Evolutionary conservation across 2,888 invertebrate species (phyloP).

Genomic region (Isoperla grammatica): DNA sequence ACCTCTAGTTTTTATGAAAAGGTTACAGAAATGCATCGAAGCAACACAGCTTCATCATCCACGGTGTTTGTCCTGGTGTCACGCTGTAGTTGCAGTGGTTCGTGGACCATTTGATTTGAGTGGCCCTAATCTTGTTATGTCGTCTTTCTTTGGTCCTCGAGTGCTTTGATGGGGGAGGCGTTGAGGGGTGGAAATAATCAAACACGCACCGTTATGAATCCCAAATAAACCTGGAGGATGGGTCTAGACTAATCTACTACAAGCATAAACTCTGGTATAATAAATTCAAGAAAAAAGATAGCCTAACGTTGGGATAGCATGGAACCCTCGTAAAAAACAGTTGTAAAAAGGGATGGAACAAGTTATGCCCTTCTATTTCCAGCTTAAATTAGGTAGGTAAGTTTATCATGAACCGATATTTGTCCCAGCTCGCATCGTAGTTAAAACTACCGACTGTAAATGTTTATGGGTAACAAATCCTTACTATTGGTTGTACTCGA

Average conservation of each 20-base stretch:
- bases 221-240: conserved; percentile 7
- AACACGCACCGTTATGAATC: conserved; percentile 8
- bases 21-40: too few species aligned
- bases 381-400: too few species aligned
- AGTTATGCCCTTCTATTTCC: conserved; percentile 10
- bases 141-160: too few species aligned
- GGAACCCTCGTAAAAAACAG: conserved; percentile 8
- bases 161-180: background rate
- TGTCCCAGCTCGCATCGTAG: background rate
- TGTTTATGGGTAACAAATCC: background rate
- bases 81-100: too few species aligned
- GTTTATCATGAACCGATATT: background rate
- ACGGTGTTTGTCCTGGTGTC: too few species aligned
- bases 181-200: conserved; percentile 15
- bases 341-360: conserved; percentile 17
- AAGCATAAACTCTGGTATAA: conserved; percentile 6
- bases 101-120: too few species aligned
- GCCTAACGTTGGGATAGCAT: conserved; percentile 2
- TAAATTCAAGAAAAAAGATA: conserved; percentile 12
- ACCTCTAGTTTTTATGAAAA: too few species aligned
- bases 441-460: background rate
- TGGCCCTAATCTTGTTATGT: too few species aligned
- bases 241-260: conserved; percentile 1
- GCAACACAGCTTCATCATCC: too few species aligned
- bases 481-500: background rate